A percentile compares a stretch with the other conserved stretches of the same genome.
phyloP scores from a whole-genome alignment of 2,888 invertebrate genomes.

The Dichetophora obliterata region DNA sequence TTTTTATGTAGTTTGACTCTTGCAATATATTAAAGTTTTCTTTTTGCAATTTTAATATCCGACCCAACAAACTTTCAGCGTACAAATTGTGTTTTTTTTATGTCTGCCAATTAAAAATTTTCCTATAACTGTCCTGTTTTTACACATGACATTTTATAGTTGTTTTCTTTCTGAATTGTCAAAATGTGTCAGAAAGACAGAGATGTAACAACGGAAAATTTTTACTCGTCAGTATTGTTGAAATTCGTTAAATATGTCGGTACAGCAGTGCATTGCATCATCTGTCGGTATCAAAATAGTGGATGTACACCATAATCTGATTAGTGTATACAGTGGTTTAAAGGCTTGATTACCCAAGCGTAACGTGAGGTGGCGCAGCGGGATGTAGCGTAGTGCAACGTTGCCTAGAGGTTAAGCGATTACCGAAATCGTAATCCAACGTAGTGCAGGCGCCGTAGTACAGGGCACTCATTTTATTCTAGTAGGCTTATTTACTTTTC shows the following conservation, averaged over 20 bases:
- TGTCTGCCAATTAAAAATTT: not conserved
- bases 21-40: not conserved
- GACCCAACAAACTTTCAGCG: slow-evolving; percentile 11
- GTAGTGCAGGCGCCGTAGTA: too few relatives aligned
- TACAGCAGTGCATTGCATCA: not conserved
- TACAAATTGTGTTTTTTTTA: slow-evolving; percentile 14
- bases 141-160: not conserved
- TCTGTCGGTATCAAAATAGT: not conserved
- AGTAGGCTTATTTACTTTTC: too few relatives aligned
- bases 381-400: too few relatives aligned
- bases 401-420: too few relatives aligned
- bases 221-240: not conserved
- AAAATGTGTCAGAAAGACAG: not conserved
- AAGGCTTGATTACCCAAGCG: too few relatives aligned
- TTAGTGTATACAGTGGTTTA: too few relatives aligned
- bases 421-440: too few relatives aligned
- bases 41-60: slow-evolving; percentile 18
- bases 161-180: slow-evolving; percentile 1
- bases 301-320: too few relatives aligned
- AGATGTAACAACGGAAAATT: not conserved
- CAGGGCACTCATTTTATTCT: too few relatives aligned
- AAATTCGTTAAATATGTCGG: not conserved
- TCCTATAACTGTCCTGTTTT: not conserved
- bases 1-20: not conserved
- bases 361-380: too few relatives aligned